A percentile compares a stretch with the other conserved stretches of the same genome.
phyloP scores from a whole-genome alignment of 2,797 vertebrate species.

The Enteromius trimaculatus region DNA sequence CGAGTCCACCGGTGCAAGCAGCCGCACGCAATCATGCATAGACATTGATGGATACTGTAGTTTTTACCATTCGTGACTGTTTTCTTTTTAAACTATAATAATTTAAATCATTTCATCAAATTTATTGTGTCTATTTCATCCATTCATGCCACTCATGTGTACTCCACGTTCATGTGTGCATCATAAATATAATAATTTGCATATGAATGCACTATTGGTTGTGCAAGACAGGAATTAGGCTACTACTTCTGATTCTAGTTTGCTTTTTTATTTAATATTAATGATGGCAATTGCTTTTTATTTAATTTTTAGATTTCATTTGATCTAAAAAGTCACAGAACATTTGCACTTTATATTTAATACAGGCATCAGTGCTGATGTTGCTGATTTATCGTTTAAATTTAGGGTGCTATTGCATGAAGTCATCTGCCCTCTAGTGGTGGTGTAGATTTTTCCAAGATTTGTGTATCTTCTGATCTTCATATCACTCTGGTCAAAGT shows the following conservation, averaged over 20 bases:
- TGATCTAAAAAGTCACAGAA: neutral
- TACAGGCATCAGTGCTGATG: conserved; percentile 10
- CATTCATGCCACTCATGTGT: neutral
- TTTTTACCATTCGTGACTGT: conserved; percentile 12
- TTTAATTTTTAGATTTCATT: too few relatives aligned
- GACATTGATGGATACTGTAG: neutral
- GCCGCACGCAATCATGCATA: neutral
- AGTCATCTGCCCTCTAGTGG: conserved; percentile 44
- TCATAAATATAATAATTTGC: neutral
- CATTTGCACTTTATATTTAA: neutral
- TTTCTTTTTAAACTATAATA: neutral
- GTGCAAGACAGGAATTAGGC: neutral
- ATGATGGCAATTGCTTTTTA: neutral
- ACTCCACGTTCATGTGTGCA: neutral
- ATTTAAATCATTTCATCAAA: neutral
- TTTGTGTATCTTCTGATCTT: neutral
- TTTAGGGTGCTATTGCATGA: conserved; percentile 8
- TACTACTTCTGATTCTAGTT: neutral
- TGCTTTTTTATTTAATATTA: neutral
- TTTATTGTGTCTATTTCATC: neutral
- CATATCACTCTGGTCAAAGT: neutral
- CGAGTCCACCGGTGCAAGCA: neutral
- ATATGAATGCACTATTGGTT: neutral
- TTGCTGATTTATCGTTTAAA: conserved; percentile 17
- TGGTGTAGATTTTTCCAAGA: conserved; percentile 18